Percentiles rank a stretch among this genome's conserved stretches.
phyloP scores from a whole-genome alignment of 2,797 vertebrate genomes.

The Coluber constrictor region DNA sequence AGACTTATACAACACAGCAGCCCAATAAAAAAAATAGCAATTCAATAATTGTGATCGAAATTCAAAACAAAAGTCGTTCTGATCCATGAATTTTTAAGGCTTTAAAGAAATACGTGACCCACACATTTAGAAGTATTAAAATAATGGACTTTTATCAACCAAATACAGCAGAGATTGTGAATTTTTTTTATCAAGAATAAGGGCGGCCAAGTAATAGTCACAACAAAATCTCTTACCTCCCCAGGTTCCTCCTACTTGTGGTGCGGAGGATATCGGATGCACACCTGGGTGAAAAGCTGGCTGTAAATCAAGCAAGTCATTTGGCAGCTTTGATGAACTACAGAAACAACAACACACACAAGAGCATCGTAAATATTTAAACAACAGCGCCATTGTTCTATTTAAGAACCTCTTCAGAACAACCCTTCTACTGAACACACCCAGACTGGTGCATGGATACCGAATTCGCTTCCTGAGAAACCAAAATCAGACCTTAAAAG shows the following conservation, averaged over 20 bases:
- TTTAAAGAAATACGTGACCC: not conserved
- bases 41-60: not conserved
- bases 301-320: constrained; percentile 92
- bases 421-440: too few relatives aligned
- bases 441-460: too few relatives aligned
- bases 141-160: not conserved
- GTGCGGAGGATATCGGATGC: constrained; percentile 78
- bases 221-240: constrained; percentile 79
- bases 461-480: not conserved
- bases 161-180: not conserved
- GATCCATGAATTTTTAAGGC: not conserved
- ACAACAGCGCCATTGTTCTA: not conserved
- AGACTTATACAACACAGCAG: not conserved
- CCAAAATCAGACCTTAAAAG: not conserved
- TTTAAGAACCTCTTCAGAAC: not conserved
- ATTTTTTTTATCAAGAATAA: not conserved
- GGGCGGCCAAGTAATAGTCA: not conserved
- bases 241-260: constrained; percentile 89
- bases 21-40: not conserved
- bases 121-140: not conserved
- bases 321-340: constrained; percentile 90
- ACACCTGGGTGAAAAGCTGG: constrained; percentile 87
- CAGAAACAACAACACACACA: constrained; percentile 61
- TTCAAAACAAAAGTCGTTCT: not conserved
- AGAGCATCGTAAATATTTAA: constrained; percentile 8